phyloP scores from a whole-genome alignment of 2,888 invertebrate species.

The Boloria euphrosyne region DNA sequence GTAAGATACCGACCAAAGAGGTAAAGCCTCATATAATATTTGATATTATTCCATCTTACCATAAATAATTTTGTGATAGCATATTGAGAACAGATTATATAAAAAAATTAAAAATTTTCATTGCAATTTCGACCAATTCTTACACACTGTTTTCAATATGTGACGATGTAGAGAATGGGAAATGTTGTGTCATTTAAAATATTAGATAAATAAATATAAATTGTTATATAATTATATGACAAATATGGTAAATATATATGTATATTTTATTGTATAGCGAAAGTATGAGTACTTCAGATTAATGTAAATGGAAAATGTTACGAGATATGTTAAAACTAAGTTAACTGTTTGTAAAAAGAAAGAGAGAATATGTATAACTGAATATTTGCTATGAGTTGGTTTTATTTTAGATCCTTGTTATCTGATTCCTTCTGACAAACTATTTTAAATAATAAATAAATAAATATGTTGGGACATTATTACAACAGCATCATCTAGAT shows the following conservation, averaged over 20 bases:
- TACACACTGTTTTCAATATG: constrained; percentile 58
- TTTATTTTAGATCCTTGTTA: constrained; percentile 54
- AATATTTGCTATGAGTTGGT: constrained; percentile 75
- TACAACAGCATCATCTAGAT: too few relatives aligned
- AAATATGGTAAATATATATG: constrained; percentile 71
- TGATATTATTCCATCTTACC: constrained; percentile 45
- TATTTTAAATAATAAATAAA: too few relatives aligned
- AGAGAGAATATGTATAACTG: constrained; percentile 80
- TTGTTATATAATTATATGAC: constrained; percentile 76
- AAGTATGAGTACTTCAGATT: constrained; percentile 73
- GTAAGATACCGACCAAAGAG: constrained; percentile 45
- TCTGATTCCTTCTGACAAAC: background rate
- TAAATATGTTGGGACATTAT: too few relatives aligned
- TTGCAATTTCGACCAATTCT: constrained; percentile 37
- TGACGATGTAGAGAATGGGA: constrained; percentile 62
- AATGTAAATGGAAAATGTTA: constrained; percentile 80
- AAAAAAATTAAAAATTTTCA: constrained; percentile 20
- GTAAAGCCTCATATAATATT: constrained; percentile 42
- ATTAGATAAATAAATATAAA: constrained; percentile 70
- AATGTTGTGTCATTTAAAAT: constrained; percentile 78
- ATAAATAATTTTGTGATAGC: constrained; percentile 46
- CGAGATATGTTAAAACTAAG: constrained; percentile 79
- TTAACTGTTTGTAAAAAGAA: constrained; percentile 81
- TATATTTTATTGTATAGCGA: constrained; percentile 81
- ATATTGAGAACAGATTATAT: constrained; percentile 45